phyloP scores from a whole-genome alignment of 2,113 vertebrate species.

The Oenanthe oenanthe region DNA sequence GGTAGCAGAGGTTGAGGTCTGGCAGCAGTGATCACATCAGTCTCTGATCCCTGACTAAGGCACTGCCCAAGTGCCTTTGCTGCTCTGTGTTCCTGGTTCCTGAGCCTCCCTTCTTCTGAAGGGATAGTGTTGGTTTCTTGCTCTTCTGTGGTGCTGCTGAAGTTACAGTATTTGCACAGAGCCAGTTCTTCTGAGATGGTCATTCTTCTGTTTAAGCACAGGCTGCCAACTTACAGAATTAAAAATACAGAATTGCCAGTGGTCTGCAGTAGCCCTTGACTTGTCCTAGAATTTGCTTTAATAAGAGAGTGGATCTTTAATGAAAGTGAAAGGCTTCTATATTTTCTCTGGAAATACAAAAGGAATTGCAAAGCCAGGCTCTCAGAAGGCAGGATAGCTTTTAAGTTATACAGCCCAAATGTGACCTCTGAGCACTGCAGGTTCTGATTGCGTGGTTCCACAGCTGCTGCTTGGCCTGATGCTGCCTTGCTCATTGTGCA shows the following conservation, averaged over 20 bases:
- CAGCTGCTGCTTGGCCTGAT: background rate
- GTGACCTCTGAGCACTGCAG: background rate
- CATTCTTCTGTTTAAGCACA: background rate
- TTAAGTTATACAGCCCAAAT: background rate
- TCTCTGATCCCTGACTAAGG: background rate
- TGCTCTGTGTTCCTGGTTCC: background rate
- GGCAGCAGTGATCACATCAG: background rate
- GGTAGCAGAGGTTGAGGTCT: background rate
- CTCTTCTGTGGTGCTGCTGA: background rate
- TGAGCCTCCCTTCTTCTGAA: background rate
- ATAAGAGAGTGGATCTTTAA: background rate
- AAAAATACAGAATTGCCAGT: background rate
- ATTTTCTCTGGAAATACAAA: background rate
- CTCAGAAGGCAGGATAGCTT: background rate
- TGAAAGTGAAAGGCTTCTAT: background rate
- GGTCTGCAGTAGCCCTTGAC: background rate
- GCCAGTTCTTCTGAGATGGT: background rate
- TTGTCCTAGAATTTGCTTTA: background rate
- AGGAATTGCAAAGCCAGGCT: background rate
- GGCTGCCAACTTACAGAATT: background rate
- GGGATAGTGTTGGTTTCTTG: background rate
- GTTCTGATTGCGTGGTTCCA: background rate
- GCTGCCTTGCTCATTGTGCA: background rate
- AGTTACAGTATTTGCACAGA: background rate
- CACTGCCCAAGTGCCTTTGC: fast-evolving